These are phyloP conservation scores for Plutomurus gul DNA, from an alignment of 1,140 invertebrate species.

Conservation along the genomic window DNA sequence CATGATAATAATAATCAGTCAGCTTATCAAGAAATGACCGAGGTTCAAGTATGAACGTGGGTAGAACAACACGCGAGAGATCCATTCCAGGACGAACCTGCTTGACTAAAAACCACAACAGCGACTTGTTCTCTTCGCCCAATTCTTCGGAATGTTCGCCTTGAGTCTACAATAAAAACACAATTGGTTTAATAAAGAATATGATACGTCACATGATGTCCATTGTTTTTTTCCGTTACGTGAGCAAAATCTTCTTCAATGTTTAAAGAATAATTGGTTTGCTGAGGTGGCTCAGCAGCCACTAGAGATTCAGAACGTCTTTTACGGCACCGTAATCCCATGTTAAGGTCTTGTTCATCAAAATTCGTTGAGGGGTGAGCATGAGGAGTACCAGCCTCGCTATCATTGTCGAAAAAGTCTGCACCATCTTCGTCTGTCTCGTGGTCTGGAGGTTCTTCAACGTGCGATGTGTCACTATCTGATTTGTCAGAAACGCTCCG, in stretches of 20 bases:
- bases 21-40: conserved; percentile 92
- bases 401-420: conserved; percentile 25
- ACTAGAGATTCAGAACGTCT: not conserved
- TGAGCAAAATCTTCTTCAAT: conserved; percentile 39
- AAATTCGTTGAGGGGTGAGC: not conserved
- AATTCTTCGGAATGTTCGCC: conserved; percentile 90
- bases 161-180: conserved; percentile 63
- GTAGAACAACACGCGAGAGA: conserved; percentile 90
- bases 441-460: conserved; percentile 50
- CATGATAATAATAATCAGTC: conserved; percentile 91
- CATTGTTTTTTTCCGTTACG: conserved; percentile 17
- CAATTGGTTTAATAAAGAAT: not conserved
- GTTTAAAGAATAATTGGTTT: conserved; percentile 31
- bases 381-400: not conserved
- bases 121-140: conserved; percentile 90
- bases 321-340: not conserved
- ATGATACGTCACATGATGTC: not conserved
- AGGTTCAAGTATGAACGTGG: conserved; percentile 87
- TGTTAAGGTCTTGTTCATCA: not conserved
- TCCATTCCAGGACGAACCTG: conserved; percentile 96
- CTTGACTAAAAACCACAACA: conserved; percentile 92
- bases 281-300: not conserved
- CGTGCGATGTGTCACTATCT: conserved; percentile 46
- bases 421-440: conserved; percentile 57
- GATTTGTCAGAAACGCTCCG: conserved; percentile 46